Conservation (phyloP, 2,113 vertebrate genomes). For the Nansenia antarctica region DNA sequence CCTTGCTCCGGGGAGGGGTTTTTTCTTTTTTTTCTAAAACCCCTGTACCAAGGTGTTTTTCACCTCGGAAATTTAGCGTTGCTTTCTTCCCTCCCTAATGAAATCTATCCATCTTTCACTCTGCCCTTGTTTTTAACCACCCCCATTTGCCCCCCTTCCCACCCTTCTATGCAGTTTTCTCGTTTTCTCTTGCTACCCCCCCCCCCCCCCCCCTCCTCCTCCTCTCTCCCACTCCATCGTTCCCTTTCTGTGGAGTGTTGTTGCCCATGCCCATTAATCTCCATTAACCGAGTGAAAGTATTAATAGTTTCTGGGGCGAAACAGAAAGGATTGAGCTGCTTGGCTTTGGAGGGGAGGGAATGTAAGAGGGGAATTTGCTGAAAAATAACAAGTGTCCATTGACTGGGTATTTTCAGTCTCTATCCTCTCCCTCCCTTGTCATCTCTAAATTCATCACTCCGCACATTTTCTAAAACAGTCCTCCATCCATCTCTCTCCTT, state of each 20-base stretch:
- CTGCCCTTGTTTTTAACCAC: constrained; percentile 47
- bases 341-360: constrained; percentile 30
- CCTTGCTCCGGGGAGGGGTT: constrained; percentile 27
- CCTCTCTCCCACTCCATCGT: background rate
- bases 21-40: too few relatives aligned
- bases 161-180: constrained; percentile 19
- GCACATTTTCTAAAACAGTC: background rate
- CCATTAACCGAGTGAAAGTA: constrained; percentile 65
- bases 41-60: constrained; percentile 47
- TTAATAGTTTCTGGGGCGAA: constrained; percentile 63
- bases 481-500: background rate
- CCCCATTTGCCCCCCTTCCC: constrained; percentile 6
- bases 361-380: constrained; percentile 16
- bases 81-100: constrained; percentile 44
- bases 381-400: constrained; percentile 31
- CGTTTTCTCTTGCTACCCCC: constrained; percentile 30
- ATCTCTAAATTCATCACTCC: background rate
- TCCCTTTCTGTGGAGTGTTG: constrained; percentile 37
- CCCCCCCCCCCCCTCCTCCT: background rate
- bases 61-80: constrained; percentile 44
- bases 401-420: constrained; percentile 19
- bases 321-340: constrained; percentile 47
- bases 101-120: constrained; percentile 68
- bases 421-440: constrained; percentile 7
- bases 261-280: constrained; percentile 63